These are phyloP conservation scores for Zophobas morio DNA, from an alignment of 1,140 invertebrate genomes.

Conservation along the genomic window DNA sequence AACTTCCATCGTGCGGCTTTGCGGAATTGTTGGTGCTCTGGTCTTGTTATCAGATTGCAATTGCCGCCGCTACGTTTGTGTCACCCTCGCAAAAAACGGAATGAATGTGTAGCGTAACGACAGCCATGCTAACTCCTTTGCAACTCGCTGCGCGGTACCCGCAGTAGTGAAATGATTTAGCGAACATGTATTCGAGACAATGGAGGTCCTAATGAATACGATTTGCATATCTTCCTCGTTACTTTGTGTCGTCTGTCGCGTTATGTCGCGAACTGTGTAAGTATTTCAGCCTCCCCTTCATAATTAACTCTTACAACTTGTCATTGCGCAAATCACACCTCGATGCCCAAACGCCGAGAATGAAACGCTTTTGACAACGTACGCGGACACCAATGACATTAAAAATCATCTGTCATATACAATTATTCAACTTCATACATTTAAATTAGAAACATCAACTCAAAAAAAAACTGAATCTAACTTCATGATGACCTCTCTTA, in stretches of 20 bases:
- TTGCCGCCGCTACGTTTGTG: conserved; percentile 38
- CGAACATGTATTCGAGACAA: conserved; percentile 60
- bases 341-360: neutral
- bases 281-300: conserved; percentile 54
- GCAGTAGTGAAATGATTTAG: conserved; percentile 51
- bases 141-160: conserved; percentile 14
- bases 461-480: too few species aligned
- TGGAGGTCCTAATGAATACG: conserved; percentile 61
- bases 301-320: conserved; percentile 58
- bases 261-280: conserved; percentile 50
- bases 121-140: conserved; percentile 27
- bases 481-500: too few species aligned
- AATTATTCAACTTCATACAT: too few species aligned
- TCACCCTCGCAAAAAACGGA: conserved; percentile 44
- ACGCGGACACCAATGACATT: neutral
- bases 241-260: conserved; percentile 55
- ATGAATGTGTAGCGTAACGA: conserved; percentile 58
- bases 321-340: conserved; percentile 31
- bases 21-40: conserved; percentile 26
- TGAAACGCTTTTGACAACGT: conserved; percentile 3
- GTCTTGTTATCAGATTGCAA: conserved; percentile 47
- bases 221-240: conserved; percentile 63
- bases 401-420: too few species aligned
- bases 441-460: too few species aligned
- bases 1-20: conserved; percentile 21